Percentiles rank a stretch among this genome's conserved stretches.
Conservation (phyloP, 2,113 vertebrate species). For the Pteronura brasiliensis region DNA sequence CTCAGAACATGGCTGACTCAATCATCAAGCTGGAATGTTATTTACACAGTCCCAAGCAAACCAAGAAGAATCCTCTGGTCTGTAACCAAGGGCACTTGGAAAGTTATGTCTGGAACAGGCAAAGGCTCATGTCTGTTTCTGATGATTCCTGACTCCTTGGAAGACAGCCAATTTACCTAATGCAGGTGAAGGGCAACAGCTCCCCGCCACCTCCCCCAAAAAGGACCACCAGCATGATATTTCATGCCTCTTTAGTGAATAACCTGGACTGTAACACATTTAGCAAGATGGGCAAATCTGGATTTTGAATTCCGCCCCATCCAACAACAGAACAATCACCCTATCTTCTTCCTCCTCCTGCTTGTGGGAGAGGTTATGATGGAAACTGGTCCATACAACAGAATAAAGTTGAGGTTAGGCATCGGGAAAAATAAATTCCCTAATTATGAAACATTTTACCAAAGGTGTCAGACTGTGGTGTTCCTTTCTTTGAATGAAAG, state of each 20-base stretch:
- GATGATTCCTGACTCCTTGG: constrained; percentile 34
- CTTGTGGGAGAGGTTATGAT: not conserved
- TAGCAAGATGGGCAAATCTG: constrained; percentile 6
- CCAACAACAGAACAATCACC: not conserved
- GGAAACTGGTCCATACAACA: not conserved
- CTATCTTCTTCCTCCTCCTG: not conserved
- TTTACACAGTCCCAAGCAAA: constrained; percentile 73
- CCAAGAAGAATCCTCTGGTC: constrained; percentile 73
- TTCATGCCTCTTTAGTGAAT: not conserved
- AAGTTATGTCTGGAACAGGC: constrained; percentile 75
- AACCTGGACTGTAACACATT: not conserved
- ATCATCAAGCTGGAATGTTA: constrained; percentile 73
- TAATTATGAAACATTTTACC: not conserved
- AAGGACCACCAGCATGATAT: not conserved
- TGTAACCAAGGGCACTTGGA: constrained; percentile 73
- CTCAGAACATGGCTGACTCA: constrained; percentile 63
- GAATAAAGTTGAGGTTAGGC: not conserved
- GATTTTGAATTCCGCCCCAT: not conserved
- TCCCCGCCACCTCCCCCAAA: not conserved
- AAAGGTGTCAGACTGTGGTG: not conserved
- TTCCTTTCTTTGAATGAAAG: not conserved
- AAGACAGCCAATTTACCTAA: constrained; percentile 71
- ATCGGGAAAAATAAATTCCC: not conserved
- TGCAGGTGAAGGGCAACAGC: constrained; percentile 50
- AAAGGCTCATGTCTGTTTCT: constrained; percentile 46